Conservation (phyloP, 53 echinoderm and acorn worm species). For the Henricia sp. region DNA sequence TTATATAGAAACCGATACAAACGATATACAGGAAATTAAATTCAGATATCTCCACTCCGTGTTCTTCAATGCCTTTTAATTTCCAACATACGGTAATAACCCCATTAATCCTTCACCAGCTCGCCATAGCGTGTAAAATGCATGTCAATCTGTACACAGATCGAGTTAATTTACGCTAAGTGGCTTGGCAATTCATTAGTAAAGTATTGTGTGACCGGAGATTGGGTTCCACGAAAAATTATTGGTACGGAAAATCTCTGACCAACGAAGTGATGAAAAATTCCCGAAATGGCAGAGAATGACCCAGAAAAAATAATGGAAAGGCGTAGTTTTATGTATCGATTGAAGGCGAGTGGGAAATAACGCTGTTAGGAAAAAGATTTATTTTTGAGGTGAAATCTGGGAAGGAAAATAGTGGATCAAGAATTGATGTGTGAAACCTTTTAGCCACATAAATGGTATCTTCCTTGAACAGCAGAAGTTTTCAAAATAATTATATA, state of each 20-base stretch:
- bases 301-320: neutral
- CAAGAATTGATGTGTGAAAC: neutral
- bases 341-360: neutral
- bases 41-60: no score
- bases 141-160: no score
- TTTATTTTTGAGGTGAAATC: neutral
- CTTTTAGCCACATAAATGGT: no score
- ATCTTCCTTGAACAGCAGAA: no score
- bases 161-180: neutral
- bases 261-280: neutral
- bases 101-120: no score
- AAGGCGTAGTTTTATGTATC: neutral
- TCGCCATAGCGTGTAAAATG: no score
- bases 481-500: no score
- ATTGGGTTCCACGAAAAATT: slow-evolving; percentile 4
- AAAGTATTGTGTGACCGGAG: slow-evolving; percentile 9
- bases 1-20: no score
- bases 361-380: neutral
- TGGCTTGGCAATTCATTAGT: slow-evolving; percentile 11
- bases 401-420: neutral
- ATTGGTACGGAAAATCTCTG: neutral
- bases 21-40: no score
- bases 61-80: no score
- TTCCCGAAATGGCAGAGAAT: neutral
- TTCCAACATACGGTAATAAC: no score